Evolutionary conservation across 2,113 vertebrate species (phyloP).

Genomic region (Lagopus leucura): DNA sequence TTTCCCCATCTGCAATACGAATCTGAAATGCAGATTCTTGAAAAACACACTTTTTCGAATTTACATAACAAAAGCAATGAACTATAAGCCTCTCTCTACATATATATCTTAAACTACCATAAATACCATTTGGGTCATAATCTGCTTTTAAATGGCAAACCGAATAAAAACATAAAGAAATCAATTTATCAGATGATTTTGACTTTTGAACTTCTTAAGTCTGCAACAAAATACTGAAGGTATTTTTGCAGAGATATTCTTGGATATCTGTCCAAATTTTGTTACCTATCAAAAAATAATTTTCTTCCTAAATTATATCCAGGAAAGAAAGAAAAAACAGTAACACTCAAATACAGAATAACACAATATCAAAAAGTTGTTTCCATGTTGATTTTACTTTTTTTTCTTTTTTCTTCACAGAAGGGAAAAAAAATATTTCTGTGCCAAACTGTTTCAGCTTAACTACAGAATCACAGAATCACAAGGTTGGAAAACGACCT

Average conservation of each 20-base stretch:
- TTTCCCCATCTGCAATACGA: background rate
- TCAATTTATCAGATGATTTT: background rate
- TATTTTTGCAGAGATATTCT: background rate
- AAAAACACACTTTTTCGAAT: background rate
- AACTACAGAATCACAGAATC: background rate
- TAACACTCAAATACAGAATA: background rate
- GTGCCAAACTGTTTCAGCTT: background rate
- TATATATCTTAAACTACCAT: background rate
- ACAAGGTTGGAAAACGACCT: too few species aligned
- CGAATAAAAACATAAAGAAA: background rate
- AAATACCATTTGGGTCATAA: background rate
- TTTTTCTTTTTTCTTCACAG: background rate
- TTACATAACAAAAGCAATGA: background rate
- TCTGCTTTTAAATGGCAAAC: background rate
- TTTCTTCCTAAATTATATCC: background rate
- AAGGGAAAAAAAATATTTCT: background rate
- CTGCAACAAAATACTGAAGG: background rate
- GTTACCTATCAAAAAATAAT: background rate
- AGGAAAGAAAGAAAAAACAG: background rate
- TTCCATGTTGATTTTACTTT: background rate
- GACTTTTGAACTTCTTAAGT: background rate
- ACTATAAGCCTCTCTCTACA: background rate
- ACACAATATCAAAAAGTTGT: background rate
- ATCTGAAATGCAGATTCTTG: background rate
- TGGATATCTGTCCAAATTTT: background rate